Conservation (phyloP, 2,113 vertebrate genomes). For the Andinoacara biseriatus region DNA sequence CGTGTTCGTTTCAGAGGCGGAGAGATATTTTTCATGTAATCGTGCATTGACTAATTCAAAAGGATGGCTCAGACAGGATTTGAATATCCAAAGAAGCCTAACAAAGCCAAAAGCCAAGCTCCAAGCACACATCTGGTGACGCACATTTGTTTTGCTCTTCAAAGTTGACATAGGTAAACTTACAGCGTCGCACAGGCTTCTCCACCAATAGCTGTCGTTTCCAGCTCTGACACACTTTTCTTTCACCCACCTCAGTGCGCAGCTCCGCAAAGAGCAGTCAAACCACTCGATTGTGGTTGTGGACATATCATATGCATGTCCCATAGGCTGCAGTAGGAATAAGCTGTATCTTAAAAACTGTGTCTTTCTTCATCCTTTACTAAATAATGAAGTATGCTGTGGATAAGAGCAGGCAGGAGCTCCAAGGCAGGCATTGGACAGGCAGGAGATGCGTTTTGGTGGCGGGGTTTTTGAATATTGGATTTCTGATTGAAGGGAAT, state of each 20-base stretch:
- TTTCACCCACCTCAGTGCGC: background rate
- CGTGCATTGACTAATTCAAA: constrained; percentile 24
- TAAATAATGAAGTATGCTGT: background rate
- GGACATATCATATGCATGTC: background rate
- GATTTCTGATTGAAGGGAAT: constrained; percentile 40
- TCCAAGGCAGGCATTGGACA: constrained; percentile 11
- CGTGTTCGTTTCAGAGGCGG: constrained; percentile 3
- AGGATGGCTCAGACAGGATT: constrained; percentile 63
- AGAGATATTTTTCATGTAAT: background rate
- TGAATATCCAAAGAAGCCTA: constrained; percentile 65
- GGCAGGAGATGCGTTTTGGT: constrained; percentile 34
- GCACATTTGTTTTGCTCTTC: constrained; percentile 57
- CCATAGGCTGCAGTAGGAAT: background rate
- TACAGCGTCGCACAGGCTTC: constrained; percentile 57
- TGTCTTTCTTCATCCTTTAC: background rate
- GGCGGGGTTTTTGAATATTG: constrained; percentile 74
- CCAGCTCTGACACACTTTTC: constrained; percentile 1
- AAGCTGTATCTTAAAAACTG: background rate
- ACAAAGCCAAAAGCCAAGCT: constrained; percentile 84
- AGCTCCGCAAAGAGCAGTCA: background rate
- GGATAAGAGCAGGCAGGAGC: background rate
- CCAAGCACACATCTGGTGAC: constrained; percentile 74
- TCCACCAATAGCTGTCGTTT: constrained; percentile 44
- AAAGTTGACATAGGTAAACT: constrained; percentile 54
- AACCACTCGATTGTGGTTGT: background rate